Evolutionary conservation across 2,113 vertebrate species (phyloP), one percentile per base, ranked within the genome.

Genomic region (human): DNA sequence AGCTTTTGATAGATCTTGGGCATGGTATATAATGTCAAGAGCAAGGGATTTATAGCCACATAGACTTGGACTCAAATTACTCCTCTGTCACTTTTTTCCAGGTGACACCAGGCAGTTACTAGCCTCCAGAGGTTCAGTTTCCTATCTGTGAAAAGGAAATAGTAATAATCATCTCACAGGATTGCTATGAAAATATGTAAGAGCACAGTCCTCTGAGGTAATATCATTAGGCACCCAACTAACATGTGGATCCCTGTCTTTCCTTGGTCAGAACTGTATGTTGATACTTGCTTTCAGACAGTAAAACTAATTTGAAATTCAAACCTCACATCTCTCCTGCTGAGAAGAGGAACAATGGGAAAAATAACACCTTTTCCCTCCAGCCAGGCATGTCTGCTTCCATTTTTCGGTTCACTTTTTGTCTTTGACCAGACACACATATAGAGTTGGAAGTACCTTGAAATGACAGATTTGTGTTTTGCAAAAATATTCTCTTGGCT

Each of bases 231-330:
- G 66, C 13, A 43, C 25, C 43, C 61, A 70, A 25, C 4, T 43
- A 86, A 55, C 32, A 23, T 35, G 23, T 78, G 75, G 35, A 45
- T 76, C 35, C 23, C n/a, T 27, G 9, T 45, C 22, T 88, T 76
- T 85, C 27, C 64, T 61, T 87, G 43, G 3, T 17, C 55, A 91
- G 32, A 96, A 38, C 6, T 70, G 13, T 40, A n/a, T 32, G 66
- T 3, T 57, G 55, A 32, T 82, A 80, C 82, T 75, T 94, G 80
- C 80, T 92, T 90, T 79, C 66, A 88, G 89, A 94, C 5, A 94
- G 80, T 66, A 75, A 83, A 90, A 85, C 11, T 88, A 75, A 96
- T 97, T 95, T 96, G 95, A 90, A 96, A 92, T 96, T 78, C 90
- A 93, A 86, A 52, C 18, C 70, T 76, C 32, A 55, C 14, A 40